These are phyloP conservation scores for Indicator indicator DNA, from an alignment of 2,113 vertebrate genomes.

Conservation along the genomic window DNA sequence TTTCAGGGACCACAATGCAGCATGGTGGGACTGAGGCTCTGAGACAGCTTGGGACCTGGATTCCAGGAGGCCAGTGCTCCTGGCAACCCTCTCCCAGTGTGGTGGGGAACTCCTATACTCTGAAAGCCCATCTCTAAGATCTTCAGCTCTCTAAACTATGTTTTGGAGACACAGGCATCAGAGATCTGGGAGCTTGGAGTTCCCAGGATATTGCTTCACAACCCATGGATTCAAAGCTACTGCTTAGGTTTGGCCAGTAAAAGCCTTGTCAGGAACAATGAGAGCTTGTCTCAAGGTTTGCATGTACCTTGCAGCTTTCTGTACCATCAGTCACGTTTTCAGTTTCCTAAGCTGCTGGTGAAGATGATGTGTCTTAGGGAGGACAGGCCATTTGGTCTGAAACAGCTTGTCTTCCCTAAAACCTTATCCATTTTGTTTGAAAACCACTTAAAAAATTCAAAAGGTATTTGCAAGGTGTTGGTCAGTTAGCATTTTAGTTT, in stretches of 20 bases:
- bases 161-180: not conserved
- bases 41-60: not conserved
- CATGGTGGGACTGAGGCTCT: not conserved
- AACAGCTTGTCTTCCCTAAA: not conserved
- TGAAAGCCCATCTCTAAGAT: not conserved
- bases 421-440: not conserved
- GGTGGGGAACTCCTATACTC: accelerated
- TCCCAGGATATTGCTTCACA: accelerated
- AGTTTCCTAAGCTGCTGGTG: not conserved
- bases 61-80: not conserved
- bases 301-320: not conserved
- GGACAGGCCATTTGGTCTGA: not conserved
- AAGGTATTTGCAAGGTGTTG: not conserved
- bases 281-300: not conserved
- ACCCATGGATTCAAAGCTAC: not conserved
- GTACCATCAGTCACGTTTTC: not conserved
- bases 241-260: not conserved
- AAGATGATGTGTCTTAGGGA: not conserved
- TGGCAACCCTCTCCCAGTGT: not conserved
- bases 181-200: not conserved
- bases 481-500: not conserved
- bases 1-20: not conserved
- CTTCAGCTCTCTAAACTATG: not conserved
- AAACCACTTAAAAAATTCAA: not conserved
- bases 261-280: not conserved